phyloP scores from a whole-genome alignment of 2,888 invertebrate species.

The Chymomyza amoena region DNA sequence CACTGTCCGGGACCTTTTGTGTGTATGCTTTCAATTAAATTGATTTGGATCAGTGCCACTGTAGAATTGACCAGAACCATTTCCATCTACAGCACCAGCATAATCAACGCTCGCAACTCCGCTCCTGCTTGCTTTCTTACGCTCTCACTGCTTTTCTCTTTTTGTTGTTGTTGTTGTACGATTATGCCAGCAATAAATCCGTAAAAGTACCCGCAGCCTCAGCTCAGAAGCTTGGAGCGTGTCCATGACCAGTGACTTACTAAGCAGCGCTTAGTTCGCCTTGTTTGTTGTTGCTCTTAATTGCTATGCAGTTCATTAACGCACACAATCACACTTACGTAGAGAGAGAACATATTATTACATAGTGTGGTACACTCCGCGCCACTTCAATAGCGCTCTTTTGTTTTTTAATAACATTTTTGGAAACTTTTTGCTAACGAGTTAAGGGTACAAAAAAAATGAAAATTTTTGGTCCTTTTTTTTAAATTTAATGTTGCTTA shows the following conservation, averaged over 20 bases:
- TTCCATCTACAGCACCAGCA: conserved; percentile 31
- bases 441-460: no score
- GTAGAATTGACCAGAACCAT: conserved; percentile 28
- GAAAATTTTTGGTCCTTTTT: no score
- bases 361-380: no score
- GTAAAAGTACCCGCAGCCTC: conserved; percentile 65
- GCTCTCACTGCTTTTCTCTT: background rate
- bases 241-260: conserved; percentile 60
- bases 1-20: conserved; percentile 43
- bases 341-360: conserved; percentile 4
- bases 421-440: no score
- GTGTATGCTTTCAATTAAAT: conserved; percentile 57
- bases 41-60: conserved; percentile 62
- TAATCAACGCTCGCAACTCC: conserved; percentile 29
- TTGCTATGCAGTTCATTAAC: conserved; percentile 71
- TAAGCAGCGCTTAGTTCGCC: conserved; percentile 26
- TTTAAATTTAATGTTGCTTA: no score
- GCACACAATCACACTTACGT: conserved; percentile 32
- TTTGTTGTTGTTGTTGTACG: conserved; percentile 37
- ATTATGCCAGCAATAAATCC: conserved; percentile 60
- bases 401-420: no score
- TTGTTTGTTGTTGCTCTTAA: conserved; percentile 47
- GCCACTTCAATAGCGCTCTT: no score
- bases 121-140: background rate
- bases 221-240: conserved; percentile 24